A percentile compares a stretch with the other conserved stretches of the same genome.
Evolutionary conservation across 64 coral and sea anemone species (phyloP).

Genomic region (Montipora cactus): DNA sequence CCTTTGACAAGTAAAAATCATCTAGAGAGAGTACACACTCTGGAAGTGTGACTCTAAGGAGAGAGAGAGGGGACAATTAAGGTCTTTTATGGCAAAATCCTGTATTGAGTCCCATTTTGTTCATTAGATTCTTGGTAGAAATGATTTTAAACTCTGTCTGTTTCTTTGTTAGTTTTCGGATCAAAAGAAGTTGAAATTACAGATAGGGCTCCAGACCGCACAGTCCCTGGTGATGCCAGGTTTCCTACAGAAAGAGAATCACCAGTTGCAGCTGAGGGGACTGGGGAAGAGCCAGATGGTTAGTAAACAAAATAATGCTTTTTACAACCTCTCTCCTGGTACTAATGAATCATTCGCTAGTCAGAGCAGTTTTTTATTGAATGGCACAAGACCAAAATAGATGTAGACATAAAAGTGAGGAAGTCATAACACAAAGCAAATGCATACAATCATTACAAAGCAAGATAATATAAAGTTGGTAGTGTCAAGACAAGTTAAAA

Average conservation of each 20-base stretch:
- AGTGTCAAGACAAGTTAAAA: too few species aligned
- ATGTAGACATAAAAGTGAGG: too few species aligned
- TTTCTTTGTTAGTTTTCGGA: neutral
- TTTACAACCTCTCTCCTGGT: neutral
- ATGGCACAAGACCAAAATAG: too few species aligned
- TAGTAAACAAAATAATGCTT: neutral
- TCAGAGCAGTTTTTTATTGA: too few species aligned
- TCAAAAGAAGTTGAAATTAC: constrained; percentile 6
- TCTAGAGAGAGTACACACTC: too few species aligned
- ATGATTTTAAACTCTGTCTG: neutral
- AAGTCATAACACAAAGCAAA: too few species aligned
- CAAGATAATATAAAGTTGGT: too few species aligned
- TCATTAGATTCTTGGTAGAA: neutral
- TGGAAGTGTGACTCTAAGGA: too few species aligned
- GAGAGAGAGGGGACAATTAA: neutral
- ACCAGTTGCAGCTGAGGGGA: neutral
- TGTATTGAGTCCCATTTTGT: neutral
- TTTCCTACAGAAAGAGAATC: constrained; percentile 46
- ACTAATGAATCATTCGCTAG: too few species aligned
- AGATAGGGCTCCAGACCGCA: constrained; percentile 9
- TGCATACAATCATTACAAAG: too few species aligned
- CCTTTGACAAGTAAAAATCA: too few species aligned
- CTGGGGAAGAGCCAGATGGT: constrained; percentile 32
- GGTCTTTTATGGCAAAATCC: neutral
- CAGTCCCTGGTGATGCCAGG: constrained; percentile 43